Conservation (phyloP, 2,113 vertebrate genomes). For the human region GRCh38 chr13:32701501-32702000, state of each 20-base stretch:
- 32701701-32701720: neutral
- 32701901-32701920: neutral
- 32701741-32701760: neutral
- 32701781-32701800: neutral
- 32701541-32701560: neutral
- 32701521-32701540: neutral
- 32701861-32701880: neutral
- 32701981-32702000: neutral
- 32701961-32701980: neutral
- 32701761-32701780: neutral
- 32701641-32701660: neutral
- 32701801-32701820: neutral
- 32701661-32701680: slow-evolving; percentile 19
- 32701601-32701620: neutral
- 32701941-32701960: neutral
- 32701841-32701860: neutral
- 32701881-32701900: neutral
- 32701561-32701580: neutral
- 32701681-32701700: slow-evolving; percentile 5
- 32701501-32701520: neutral
- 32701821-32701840: neutral
- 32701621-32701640: neutral
- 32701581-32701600: neutral
- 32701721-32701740: neutral
- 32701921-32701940: neutral